Conservation (phyloP, 2,888 invertebrate species). For the Ophion costatus region DNA sequence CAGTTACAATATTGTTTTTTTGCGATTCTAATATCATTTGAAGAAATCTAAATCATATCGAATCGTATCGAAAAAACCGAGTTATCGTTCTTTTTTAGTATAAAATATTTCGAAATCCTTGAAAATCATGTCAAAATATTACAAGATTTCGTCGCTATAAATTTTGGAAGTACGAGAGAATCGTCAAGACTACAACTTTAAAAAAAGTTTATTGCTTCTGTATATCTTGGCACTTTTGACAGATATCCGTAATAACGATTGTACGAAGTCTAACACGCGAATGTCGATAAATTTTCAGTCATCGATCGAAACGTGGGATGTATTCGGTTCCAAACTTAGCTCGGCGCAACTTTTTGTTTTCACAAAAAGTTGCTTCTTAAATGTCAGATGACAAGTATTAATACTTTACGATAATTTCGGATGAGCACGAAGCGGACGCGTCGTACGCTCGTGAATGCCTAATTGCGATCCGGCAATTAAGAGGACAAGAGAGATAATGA, state of each 20-base stretch:
- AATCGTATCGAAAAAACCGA: not conserved
- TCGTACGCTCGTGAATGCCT: not conserved
- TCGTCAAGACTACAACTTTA: not conserved
- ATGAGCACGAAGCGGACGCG: conserved; percentile 13
- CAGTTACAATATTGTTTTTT: too few species aligned
- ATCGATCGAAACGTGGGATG: not conserved
- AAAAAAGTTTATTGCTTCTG: not conserved
- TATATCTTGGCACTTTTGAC: not conserved
- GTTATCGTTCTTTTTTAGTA: not conserved
- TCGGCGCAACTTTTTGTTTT: not conserved
- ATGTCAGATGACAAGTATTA: conserved; percentile 32
- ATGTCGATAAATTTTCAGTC: conserved; percentile 2
- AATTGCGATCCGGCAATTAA: not conserved
- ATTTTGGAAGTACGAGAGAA: not conserved
- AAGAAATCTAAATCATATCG: too few species aligned
- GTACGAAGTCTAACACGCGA: not conserved
- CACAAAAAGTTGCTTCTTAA: conserved; percentile 8
- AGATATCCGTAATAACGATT: not conserved
- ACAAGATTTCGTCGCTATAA: not conserved
- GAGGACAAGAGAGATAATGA: not conserved
- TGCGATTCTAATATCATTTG: too few species aligned
- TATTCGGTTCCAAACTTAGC: conserved; percentile 27
- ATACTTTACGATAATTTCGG: conserved; percentile 22
- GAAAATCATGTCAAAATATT: not conserved
- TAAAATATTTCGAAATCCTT: not conserved